Evolutionary conservation across 2,888 invertebrate species (phyloP).

Genomic region (Lottia scabra): DNA sequence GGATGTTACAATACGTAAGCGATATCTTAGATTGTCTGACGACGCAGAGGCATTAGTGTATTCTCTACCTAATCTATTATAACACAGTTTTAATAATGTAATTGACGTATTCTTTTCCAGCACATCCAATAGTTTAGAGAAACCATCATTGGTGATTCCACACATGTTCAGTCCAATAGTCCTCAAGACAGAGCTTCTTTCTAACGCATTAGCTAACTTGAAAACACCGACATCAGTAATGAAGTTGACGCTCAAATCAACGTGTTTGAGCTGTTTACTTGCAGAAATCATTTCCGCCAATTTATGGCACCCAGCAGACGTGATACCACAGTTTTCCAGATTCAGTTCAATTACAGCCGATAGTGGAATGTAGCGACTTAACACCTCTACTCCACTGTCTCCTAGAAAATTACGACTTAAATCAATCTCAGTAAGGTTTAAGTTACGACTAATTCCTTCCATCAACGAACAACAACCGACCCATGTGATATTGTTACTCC

Average conservation of each 20-base stretch:
- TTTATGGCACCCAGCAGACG: slow-evolving; percentile 51
- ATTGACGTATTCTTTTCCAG: slow-evolving; percentile 58
- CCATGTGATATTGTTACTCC: slow-evolving; percentile 59
- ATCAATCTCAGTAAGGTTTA: slow-evolving; percentile 56
- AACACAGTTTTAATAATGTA: slow-evolving; percentile 62
- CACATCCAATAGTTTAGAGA: slow-evolving; percentile 59
- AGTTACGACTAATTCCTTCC: slow-evolving; percentile 55
- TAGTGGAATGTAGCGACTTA: slow-evolving; percentile 56
- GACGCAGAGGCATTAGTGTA: slow-evolving; percentile 47
- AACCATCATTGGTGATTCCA: slow-evolving; percentile 63
- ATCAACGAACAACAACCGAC: slow-evolving; percentile 59
- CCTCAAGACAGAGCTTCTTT: slow-evolving; percentile 52
- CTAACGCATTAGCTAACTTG: slow-evolving; percentile 57
- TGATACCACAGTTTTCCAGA: slow-evolving; percentile 64
- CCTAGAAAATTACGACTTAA: slow-evolving; percentile 63
- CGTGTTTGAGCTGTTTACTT: slow-evolving; percentile 49
- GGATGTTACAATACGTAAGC: slow-evolving; percentile 60
- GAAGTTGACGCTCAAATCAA: slow-evolving; percentile 64
- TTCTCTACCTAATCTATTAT: slow-evolving; percentile 62
- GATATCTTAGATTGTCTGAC: slow-evolving; percentile 59
- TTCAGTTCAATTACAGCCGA: slow-evolving; percentile 57
- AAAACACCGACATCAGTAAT: slow-evolving; percentile 57
- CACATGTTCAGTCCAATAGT: slow-evolving; percentile 66
- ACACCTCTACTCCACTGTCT: slow-evolving; percentile 54
- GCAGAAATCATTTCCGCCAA: slow-evolving; percentile 58